Conservation (phyloP, 37 sponge, comb jelly and placozoan species). For the Chondrosia reniformis region DNA sequence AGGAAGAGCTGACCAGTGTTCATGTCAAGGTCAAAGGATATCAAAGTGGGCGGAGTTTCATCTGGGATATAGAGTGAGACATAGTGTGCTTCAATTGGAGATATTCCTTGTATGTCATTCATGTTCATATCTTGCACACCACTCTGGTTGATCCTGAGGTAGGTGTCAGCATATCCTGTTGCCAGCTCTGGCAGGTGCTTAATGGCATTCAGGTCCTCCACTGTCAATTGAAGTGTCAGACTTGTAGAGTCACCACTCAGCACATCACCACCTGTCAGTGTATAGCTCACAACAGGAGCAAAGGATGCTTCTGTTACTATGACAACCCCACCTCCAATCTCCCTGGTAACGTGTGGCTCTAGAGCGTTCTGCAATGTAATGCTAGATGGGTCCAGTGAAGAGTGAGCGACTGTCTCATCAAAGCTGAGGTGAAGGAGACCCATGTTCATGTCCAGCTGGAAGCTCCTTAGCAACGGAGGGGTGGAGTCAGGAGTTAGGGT, state of each 20-base stretch:
- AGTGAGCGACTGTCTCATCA: slow-evolving; percentile 68
- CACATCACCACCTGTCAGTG: slow-evolving; percentile 25
- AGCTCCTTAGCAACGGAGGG: slow-evolving; percentile 48
- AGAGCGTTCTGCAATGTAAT: slow-evolving; percentile 45
- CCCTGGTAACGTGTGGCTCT: background rate
- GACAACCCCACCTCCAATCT: too few relatives aligned
- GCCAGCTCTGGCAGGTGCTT: slow-evolving; percentile 43
- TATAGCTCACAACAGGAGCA: background rate
- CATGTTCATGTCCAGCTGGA: slow-evolving; percentile 64
- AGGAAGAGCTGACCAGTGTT: slow-evolving; percentile 45
- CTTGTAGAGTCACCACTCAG: slow-evolving; percentile 58
- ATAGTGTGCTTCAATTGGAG: slow-evolving; percentile 17
- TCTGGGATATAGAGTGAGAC: slow-evolving; percentile 60
- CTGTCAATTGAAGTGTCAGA: slow-evolving; percentile 33
- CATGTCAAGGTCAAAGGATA: slow-evolving; percentile 60
- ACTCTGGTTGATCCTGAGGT: slow-evolving; percentile 31
- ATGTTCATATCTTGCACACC: slow-evolving; percentile 61
- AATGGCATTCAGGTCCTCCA: slow-evolving; percentile 57
- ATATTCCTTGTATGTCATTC: slow-evolving; percentile 53
- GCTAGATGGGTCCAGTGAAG: slow-evolving; percentile 14
- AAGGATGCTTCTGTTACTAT: too few relatives aligned
- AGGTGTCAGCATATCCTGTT: slow-evolving; percentile 28
- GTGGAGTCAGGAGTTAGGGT: slow-evolving; percentile 38
- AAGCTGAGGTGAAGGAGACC: slow-evolving; percentile 68
- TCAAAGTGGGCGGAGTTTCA: slow-evolving; percentile 48